Percentiles rank a stretch among this genome's conserved stretches.
Conservation (phyloP, 2,113 vertebrate species). For the Calypte anna region DNA sequence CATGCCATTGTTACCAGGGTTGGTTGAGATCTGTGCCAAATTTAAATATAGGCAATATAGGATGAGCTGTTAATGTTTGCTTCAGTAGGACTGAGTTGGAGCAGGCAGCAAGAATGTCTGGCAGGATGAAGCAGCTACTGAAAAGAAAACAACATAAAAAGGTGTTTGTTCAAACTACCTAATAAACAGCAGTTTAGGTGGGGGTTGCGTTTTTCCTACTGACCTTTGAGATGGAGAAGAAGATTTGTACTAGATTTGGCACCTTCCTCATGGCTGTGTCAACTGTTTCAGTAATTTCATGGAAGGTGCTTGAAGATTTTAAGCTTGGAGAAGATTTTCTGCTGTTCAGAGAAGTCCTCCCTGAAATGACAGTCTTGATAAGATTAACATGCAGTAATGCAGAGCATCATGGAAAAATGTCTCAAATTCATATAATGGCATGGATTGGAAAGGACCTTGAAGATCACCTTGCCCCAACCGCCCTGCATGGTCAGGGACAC, state of each 20-base stretch:
- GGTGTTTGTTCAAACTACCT: neutral
- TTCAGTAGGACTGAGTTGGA: neutral
- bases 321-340: neutral
- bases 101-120: neutral
- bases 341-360: neutral
- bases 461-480: too few relatives aligned
- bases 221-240: neutral
- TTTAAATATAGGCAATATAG: slow-evolving; percentile 19
- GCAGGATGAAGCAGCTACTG: neutral
- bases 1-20: slow-evolving; percentile 39
- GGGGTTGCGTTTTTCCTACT: neutral
- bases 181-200: neutral
- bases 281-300: neutral
- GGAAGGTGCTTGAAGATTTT: neutral
- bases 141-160: neutral
- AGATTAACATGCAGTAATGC: neutral
- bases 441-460: too few relatives aligned
- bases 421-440: neutral
- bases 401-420: neutral
- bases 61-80: neutral
- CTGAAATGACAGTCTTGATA: neutral
- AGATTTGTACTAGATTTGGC: neutral
- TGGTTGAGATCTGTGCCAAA: slow-evolving; percentile 25
- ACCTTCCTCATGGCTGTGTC: neutral
- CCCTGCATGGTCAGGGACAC: too few relatives aligned